Evolutionary conservation across 2,888 invertebrate species (phyloP), one percentile per base, ranked within the genome.

Genomic region (Watsonalla binaria): DNA sequence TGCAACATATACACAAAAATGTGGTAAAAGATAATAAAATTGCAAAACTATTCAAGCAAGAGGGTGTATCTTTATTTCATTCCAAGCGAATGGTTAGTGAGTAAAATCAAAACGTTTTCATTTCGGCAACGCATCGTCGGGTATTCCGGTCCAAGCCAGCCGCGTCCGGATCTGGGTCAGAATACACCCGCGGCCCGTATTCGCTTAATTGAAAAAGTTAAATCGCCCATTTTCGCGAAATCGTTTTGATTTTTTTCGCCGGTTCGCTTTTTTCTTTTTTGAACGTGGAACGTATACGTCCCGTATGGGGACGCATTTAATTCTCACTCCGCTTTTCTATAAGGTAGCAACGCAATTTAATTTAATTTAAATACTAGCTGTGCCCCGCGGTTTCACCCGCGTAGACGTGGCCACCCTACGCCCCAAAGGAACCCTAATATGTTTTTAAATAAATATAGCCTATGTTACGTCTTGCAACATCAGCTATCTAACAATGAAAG

Each of bases 151-250:
- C 62, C 60, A 64, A 64, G 61, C 66, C 59, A 63, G 55, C 61
- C 64, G 63, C 60, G 57, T 60, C 69, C 65, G 67, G 70, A 76
- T 76, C 68, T 79, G 65, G 80, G 80, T 80, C 80, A 75, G 75
- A 76, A 76, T 76, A 78, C 66, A 72, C 70, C 74, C 71, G 63
- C 69, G 65, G 62, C 65, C 68, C 67, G 76, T 72, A 77, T 68
- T 67, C 75, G 69, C 73, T 83, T 85, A 84, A 85, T 86, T 84
- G 84, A 84, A 86, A 86, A 86, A 88, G 88, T 88, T 87, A 81
- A 85, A 85, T 83, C 82, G 79, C 66, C 76, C 79, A 82, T 86
- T 86, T 78, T 82, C 76, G 76, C 71, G 71, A 74, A 74, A 80
- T 74, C 78, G 74, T 76, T 76, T 79, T 66, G 60, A 68, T 66